Percentiles rank a stretch among this genome's conserved stretches.
Conservation (phyloP, 2,797 vertebrate species). For the Meda fulgida region DNA sequence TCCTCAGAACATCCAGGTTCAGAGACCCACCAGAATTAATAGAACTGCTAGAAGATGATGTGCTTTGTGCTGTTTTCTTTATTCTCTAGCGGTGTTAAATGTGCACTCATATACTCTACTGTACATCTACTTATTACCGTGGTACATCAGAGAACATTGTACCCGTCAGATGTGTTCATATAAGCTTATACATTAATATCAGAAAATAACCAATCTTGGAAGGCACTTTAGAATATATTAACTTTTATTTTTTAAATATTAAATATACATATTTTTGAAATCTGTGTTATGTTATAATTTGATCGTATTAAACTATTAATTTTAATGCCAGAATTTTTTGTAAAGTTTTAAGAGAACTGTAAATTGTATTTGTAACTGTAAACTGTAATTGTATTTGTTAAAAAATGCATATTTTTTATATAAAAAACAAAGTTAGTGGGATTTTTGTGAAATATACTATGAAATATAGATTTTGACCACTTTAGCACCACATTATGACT, state of each 20-base stretch:
- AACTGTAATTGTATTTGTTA: neutral
- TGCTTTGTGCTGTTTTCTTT: neutral
- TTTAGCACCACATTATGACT: neutral
- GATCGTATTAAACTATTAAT: neutral
- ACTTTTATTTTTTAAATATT: neutral
- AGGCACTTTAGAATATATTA: neutral
- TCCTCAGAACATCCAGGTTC: conserved; percentile 56
- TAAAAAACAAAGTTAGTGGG: neutral
- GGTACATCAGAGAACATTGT: neutral
- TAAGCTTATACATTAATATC: neutral
- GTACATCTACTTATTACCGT: neutral
- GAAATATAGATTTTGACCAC: neutral
- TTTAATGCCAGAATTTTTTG: neutral
- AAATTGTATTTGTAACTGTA: neutral
- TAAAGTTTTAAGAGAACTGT: neutral
- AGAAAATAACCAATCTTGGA: neutral
- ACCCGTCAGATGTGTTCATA: neutral
- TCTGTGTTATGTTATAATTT: neutral
- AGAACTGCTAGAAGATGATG: conserved; percentile 12
- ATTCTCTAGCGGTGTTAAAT: neutral
- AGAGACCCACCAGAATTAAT: neutral
- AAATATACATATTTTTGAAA: too few species aligned
- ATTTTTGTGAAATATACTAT: neutral
- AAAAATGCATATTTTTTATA: neutral
- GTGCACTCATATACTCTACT: neutral